Conservation (phyloP, 2,797 vertebrate genomes). For the Sebastes hopkinsi region DNA sequence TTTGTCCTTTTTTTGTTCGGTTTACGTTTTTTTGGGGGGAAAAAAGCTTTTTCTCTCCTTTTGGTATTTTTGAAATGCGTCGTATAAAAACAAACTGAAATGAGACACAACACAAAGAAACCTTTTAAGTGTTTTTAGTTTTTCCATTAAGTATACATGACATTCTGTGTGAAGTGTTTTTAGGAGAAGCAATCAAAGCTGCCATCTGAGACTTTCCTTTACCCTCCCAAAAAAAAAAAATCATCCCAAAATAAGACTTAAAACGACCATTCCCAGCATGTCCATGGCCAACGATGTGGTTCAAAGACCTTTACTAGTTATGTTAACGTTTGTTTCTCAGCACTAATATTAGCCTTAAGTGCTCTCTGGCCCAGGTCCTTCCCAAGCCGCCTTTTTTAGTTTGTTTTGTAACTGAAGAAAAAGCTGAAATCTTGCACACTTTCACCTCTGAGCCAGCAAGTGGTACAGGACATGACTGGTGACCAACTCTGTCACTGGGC, state of each 20-base stretch:
- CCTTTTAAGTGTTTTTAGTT: conserved; percentile 72
- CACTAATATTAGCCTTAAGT: conserved; percentile 88
- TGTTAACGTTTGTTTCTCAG: conserved; percentile 75
- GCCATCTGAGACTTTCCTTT: conserved; percentile 79
- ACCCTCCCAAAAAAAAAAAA: conserved; percentile 48
- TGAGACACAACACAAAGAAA: conserved; percentile 65
- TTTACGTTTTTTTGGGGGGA: conserved; percentile 24
- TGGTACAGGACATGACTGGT: conserved; percentile 71
- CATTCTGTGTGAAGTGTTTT: conserved; percentile 86
- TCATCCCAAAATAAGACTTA: conserved; percentile 71
- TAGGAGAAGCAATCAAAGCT: conserved; percentile 89
- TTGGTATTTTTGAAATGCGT: conserved; percentile 59
- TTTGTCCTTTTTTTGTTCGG: conserved; percentile 31
- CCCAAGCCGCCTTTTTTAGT: conserved; percentile 67
- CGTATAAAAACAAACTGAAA: conserved; percentile 58
- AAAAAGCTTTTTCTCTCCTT: conserved; percentile 11
- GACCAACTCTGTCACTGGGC: conserved; percentile 63
- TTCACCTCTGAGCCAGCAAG: conserved; percentile 84
- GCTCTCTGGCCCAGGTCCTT: conserved; percentile 82
- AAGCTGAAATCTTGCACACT: conserved; percentile 84
- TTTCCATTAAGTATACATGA: conserved; percentile 72
- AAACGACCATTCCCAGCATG: conserved; percentile 79
- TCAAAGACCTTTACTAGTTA: conserved; percentile 76
- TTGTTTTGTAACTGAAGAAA: conserved; percentile 79
- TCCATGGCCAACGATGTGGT: conserved; percentile 77